Conservation (phyloP, 1,140 invertebrate species). For the Drosophila ficusphila region DNA sequence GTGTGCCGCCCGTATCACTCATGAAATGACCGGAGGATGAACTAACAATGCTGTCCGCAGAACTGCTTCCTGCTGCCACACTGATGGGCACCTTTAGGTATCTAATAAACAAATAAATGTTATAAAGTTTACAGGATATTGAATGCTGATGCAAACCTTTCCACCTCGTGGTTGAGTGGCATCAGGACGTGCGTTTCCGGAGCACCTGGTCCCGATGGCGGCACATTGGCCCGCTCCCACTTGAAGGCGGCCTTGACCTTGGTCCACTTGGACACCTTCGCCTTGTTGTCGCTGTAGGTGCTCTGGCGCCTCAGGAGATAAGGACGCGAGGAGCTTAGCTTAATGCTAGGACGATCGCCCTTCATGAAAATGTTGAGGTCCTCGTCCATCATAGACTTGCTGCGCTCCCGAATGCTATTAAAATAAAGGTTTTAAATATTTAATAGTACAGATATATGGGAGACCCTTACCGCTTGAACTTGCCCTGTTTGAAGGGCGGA, state of each 20-base stretch:
- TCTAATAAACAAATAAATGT: conserved; percentile 2
- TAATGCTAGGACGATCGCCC: conserved; percentile 46
- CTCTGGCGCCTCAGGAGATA: conserved; percentile 76
- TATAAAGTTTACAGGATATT: background rate
- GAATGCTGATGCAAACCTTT: conserved; percentile 55
- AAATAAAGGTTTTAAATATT: background rate
- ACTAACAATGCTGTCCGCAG: conserved; percentile 85
- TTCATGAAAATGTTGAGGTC: conserved; percentile 66
- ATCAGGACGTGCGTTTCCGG: conserved; percentile 79
- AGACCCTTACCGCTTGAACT: conserved; percentile 57
- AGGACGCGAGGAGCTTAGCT: conserved; percentile 36
- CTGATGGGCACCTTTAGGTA: conserved; percentile 85
- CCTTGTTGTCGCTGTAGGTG: conserved; percentile 80
- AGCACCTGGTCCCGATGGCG: conserved; percentile 66
- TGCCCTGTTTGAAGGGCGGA: conserved; percentile 62
- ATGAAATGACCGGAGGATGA: conserved; percentile 82
- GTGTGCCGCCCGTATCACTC: conserved; percentile 73
- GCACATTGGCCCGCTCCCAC: conserved; percentile 88
- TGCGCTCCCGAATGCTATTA: conserved; percentile 81
- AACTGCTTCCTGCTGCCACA: conserved; percentile 82
- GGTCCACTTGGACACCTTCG: conserved; percentile 90
- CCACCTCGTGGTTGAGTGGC: conserved; percentile 80
- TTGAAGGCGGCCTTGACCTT: conserved; percentile 92
- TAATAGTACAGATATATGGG: background rate
- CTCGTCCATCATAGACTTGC: conserved; percentile 85